Base-by-base conservation (phyloP, 2,797 vertebrate genomes). In the Oryzias dopingdopingensis region DNA sequence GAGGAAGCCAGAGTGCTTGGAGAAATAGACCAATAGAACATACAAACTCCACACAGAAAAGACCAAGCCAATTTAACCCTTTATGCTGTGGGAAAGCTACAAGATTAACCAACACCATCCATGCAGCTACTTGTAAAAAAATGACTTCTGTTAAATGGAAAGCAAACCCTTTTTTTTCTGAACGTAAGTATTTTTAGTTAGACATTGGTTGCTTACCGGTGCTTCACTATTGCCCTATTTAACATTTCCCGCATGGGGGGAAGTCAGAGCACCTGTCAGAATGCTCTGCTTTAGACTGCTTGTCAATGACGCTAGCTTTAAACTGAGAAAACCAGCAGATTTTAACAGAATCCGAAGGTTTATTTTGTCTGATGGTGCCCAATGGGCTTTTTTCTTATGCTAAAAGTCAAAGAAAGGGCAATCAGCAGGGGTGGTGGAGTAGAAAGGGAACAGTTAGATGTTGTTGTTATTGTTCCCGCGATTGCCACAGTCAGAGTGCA, bases 381-480 rank as follows among this genome's bases (percentile, higher is more conserved):
- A 37, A 37, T 22, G 5, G 14, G 17, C 17, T 59, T 48, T 40
- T 44, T 49, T 15, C 32, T 24, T 45, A 15, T 65, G 48, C 70
- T 50, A 45, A 61, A 50, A 72, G 66, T 67, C 62, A 76, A 72
- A 76, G 56, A 72, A 67, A 76, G 56, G 29, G 67, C 61, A 56
- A 37, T 2, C 67, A 74, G 70, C 65, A 55, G 62, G 74, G 56
- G 64, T 44, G 52, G 42, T 47, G 51, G 29, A 56, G 45, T 51
- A 18, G 43, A 55, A 62, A 59, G 50, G 50, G 42, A 72, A 58
- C 49, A 49, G 55, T 72, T 70, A 60, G 41, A 68, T 67, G 65
- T 42, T 55, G 46, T 49, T 24, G 4, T 68, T 73, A 6, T 68
- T 54, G 47, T 62, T 56, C 47, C 58, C 49, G 32, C 10, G 2